Percentiles rank a stretch among this genome's conserved stretches.
These are phyloP conservation scores for Labrus mixtus DNA, from an alignment of 2,113 vertebrate species.

Conservation along the genomic window DNA sequence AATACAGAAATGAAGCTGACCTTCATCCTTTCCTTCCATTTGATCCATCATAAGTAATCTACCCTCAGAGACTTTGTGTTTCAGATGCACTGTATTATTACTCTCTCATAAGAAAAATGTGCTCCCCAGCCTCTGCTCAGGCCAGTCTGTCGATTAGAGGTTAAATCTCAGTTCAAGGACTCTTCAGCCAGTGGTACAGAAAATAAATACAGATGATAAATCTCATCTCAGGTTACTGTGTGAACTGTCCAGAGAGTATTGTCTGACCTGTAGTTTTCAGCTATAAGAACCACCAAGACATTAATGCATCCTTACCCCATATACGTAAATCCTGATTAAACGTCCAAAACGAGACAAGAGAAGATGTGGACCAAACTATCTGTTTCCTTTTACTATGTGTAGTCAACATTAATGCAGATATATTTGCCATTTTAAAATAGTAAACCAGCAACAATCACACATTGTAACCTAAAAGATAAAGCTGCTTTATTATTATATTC, in stretches of 20 bases:
- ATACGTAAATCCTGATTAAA: background rate
- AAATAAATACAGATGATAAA: background rate
- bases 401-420: too few relatives aligned
- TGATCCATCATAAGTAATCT: conserved; percentile 6
- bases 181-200: background rate
- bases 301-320: background rate
- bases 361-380: background rate
- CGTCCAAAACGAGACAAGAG: background rate
- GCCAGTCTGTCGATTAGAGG: background rate
- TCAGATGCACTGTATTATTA: conserved; percentile 2
- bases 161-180: conserved; percentile 10
- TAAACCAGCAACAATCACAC: too few relatives aligned
- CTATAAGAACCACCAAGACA: background rate
- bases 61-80: background rate
- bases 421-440: too few relatives aligned
- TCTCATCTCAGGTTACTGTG: conserved; percentile 1
- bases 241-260: background rate
- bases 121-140: background rate
- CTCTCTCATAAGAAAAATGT: conserved; percentile 2
- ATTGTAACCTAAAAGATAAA: too few relatives aligned
- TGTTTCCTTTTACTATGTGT: too few relatives aligned
- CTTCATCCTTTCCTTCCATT: background rate
- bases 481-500: too few relatives aligned
- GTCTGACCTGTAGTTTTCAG: background rate
- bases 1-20: background rate